Base-by-base conservation (phyloP, 2,888 invertebrate species). In the Hypomecis atomaria region DNA sequence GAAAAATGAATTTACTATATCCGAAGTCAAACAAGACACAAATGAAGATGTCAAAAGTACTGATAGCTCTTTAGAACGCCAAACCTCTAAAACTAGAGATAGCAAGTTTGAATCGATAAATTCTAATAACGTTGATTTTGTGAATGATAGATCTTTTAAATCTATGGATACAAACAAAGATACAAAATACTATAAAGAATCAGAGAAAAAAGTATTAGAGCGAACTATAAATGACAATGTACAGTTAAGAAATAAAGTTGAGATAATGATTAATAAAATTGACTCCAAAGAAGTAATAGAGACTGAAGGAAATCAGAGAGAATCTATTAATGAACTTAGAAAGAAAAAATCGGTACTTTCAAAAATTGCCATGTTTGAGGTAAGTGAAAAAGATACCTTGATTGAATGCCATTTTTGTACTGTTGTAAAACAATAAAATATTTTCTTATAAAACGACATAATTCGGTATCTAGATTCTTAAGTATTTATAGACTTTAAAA, bases 351-450 rank as follows among this genome's bases (percentile, higher is more conserved):
- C 85, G 0, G 82, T 92, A 1, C 65, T 85, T 34, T 85, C 89
- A 0, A 90, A 86, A 76, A 87, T 92, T 50, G 89, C 90, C 38
- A 77, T 90, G 74, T 92, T 90, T 78, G 91, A 92, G 82, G 91
- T 89, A 81, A 86, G 75, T 38, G 70, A 44, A 3, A 44, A 36
- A 33, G 34, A 10, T 1, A 6, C 11, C 34, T 48, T 47, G 23
- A 4, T 5, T 6, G 4, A 44, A 11, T 23, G 3, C 23, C 3
- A 23, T 23, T 23, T 23, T 23, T 23, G 1, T 23, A 3, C 23
- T 23, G 23, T 3, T 23, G 23, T 23, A 23, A 23, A 23, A 3
- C 3, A 23, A 23, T 23, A 23, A 23, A 23, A 23, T 23, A 23
- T 23, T 23, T 23, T 23, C 23, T 23, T 23, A 23, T 23, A 2